Base-by-base conservation (phyloP, 2,113 vertebrate genomes). In the Todiramphus chloris region DNA sequence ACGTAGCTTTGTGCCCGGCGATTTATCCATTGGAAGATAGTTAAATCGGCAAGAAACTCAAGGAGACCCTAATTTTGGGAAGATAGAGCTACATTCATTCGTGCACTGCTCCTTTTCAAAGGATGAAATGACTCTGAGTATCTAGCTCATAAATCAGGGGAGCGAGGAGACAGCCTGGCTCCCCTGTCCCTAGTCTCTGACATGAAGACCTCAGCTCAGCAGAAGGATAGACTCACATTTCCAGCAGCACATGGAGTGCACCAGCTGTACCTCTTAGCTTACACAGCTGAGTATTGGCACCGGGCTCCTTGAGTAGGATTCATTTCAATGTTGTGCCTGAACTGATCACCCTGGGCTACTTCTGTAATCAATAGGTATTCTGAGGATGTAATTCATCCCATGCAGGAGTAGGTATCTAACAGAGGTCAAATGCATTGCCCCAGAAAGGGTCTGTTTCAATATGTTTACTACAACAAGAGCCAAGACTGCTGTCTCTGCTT, bases 1-100 rank as follows among this genome's bases (percentile, higher is more conserved):
- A 37, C 24, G 18, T 27, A 37, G 37, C 27, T 84, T 87, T 82
- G 44, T 62, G 9, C 46, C 25, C 31, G 28, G 31, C 0, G 0
- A n/a, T 85, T 90, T 83, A 66, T 63, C 41, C 8, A 2, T 18
- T 80, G 55, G 59, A 83, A 87, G 8, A 10, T 14, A 14, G 78
- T 83, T 83, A 83, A 79, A 94, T 33, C 84, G 77, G 21, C 55
- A 69, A 90, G 73, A 83, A 89, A 58, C 41, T 78, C 53, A 60
- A 89, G 86, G 41, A 92, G 66, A 13, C n/a, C 48, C 48, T 12
- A 13, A n/a, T 56, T 60, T 74, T n/a, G 51, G 46, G 55, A 53
- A 86, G 75, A 86, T 3, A 90, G 83, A 77, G 23, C 55, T 77
- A 4, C 82, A 35, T 43, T 50, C 15, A 68, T 85, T 72, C 2